Conservation (phyloP, 2,113 vertebrate genomes). For the Grus americana region DNA sequence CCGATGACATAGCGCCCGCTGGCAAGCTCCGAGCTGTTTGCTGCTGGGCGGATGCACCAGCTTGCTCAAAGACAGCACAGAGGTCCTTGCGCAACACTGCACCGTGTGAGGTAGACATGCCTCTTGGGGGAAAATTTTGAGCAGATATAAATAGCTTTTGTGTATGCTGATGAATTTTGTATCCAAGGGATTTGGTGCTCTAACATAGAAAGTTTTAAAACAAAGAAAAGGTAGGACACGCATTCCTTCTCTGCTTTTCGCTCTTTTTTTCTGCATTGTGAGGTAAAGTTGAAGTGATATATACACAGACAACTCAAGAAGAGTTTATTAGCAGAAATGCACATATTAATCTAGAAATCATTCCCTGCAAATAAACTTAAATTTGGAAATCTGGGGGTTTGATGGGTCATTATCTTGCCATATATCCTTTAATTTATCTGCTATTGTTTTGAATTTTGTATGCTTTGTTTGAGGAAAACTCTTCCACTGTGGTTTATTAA, state of each 20-base stretch:
- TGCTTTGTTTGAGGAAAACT: neutral
- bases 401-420: neutral
- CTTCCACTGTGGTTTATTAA: neutral
- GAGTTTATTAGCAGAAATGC: neutral
- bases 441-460: neutral
- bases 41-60: neutral
- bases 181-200: neutral
- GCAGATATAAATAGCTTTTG: constrained; percentile 6
- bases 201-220: neutral
- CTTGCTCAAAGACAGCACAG: neutral
- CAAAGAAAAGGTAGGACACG: neutral
- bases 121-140: neutral
- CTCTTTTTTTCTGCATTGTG: neutral
- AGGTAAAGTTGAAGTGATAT: neutral
- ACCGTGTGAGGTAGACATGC: neutral
- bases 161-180: neutral
- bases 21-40: neutral
- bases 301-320: neutral
- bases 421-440: neutral
- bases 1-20: fast-evolving
- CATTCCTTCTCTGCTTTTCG: neutral
- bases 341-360: neutral
- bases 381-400: neutral
- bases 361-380: neutral
- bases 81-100: neutral